Evolutionary conservation across 2,797 vertebrate genomes (phyloP).

Genomic region (Anniella stebbinsi): DNA sequence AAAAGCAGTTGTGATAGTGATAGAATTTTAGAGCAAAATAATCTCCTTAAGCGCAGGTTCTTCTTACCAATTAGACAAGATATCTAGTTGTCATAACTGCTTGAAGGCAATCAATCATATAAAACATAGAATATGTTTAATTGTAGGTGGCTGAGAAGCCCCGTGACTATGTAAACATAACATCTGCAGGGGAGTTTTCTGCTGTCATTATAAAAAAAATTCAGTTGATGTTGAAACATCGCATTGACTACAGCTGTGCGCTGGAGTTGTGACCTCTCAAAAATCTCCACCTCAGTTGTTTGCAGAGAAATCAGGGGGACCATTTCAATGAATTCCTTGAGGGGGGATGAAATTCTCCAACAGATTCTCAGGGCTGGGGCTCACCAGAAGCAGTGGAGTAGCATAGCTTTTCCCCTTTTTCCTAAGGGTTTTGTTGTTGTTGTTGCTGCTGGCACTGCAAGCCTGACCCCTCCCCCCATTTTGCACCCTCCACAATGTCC

Average conservation of each 20-base stretch:
- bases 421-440: not conserved
- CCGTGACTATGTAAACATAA: not conserved
- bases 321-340: not conserved
- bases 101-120: not conserved
- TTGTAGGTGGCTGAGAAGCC: not conserved
- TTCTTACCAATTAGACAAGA: not conserved
- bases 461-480: no score
- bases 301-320: not conserved
- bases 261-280: not conserved
- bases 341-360: not conserved
- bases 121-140: not conserved
- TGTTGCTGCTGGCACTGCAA: not conserved
- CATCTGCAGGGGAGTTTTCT: not conserved
- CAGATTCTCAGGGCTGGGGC: not conserved
- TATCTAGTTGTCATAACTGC: not conserved
- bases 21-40: not conserved
- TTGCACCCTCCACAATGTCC: not conserved
- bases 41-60: not conserved
- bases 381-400: not conserved
- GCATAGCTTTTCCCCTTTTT: not conserved
- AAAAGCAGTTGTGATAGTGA: constrained; percentile 17
- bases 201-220: not conserved
- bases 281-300: not conserved
- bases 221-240: not conserved
- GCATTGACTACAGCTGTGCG: not conserved